Evolutionary conservation across 1,140 invertebrate species (phyloP).

Genomic region (Macrobrachium rosenbergii): DNA sequence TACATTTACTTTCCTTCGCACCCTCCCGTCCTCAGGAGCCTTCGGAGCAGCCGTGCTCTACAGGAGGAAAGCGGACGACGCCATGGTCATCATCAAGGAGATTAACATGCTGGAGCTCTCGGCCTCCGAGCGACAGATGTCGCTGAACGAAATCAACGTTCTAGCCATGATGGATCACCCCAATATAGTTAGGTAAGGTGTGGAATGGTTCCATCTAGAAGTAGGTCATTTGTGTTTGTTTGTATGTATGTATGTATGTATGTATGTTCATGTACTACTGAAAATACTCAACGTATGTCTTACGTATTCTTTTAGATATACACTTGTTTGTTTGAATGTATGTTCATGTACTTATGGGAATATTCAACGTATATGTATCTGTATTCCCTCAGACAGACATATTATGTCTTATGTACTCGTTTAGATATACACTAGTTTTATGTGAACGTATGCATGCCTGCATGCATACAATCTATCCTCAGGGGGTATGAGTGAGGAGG

Average conservation of each 20-base stretch:
- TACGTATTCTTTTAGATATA: too few relatives aligned
- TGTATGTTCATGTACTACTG: not conserved
- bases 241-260: not conserved
- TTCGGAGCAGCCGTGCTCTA: constrained; percentile 84
- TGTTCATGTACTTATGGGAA: too few relatives aligned
- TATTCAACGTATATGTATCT: not conserved
- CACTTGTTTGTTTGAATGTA: too few relatives aligned
- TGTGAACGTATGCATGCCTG: too few relatives aligned
- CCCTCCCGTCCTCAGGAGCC: constrained; percentile 69
- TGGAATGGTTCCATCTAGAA: not conserved
- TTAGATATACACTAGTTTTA: not conserved
- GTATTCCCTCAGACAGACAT: not conserved
- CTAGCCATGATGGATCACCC: constrained; percentile 81
- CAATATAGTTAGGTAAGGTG: constrained; percentile 75
- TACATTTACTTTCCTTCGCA: not conserved
- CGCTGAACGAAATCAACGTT: constrained; percentile 82
- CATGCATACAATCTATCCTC: too few relatives aligned
- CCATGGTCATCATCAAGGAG: constrained; percentile 82
- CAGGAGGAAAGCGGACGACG: constrained; percentile 77
- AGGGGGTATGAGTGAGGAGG: too few relatives aligned
- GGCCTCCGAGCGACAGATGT: constrained; percentile 78
- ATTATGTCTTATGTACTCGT: not conserved
- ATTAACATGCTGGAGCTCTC: constrained; percentile 82
- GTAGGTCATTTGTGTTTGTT: not conserved
- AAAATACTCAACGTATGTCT: too few relatives aligned